phyloP scores from a whole-genome alignment of 92 coral and sea anemone species.

The Muricea muricata region DNA sequence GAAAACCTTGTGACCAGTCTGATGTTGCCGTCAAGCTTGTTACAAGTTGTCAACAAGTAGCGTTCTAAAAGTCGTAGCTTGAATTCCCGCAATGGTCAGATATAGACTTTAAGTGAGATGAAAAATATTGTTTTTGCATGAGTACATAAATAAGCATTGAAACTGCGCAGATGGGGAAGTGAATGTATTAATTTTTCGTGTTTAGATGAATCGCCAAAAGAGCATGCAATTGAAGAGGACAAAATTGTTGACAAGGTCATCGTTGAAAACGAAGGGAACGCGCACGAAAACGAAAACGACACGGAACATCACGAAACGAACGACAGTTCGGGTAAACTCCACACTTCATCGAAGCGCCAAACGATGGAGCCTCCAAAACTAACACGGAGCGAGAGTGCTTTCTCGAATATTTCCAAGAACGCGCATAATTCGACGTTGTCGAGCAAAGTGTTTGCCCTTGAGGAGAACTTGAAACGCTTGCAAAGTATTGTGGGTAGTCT shows the following conservation, averaged over 20 bases:
- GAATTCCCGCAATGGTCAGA: no score
- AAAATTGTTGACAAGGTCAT: neutral
- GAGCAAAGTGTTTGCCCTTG: slow-evolving; percentile 79
- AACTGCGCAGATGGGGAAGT: no score
- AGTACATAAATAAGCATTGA: no score
- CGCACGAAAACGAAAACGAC: slow-evolving; percentile 52
- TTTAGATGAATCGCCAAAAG: neutral
- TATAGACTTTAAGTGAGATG: no score
- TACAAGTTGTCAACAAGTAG: no score
- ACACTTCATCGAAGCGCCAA: neutral
- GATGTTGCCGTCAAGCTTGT: no score
- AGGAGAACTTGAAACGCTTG: slow-evolving; percentile 79
- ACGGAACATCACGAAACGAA: slow-evolving; percentile 31
- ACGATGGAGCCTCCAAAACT: slow-evolving; percentile 61
- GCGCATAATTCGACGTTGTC: slow-evolving; percentile 12
- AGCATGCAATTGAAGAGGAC: neutral
- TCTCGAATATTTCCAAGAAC: slow-evolving; percentile 15
- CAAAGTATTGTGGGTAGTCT: slow-evolving; percentile 88
- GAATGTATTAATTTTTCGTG: neutral
- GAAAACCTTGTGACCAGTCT: no score
- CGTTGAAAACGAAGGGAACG: slow-evolving; percentile 37
- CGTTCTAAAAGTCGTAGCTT: no score
- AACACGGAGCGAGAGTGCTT: slow-evolving; percentile 72
- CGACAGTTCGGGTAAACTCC: slow-evolving; percentile 62
- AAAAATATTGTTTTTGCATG: no score